Conservation (phyloP, 2,113 vertebrate species). For the Spea multiplicata region DNA sequence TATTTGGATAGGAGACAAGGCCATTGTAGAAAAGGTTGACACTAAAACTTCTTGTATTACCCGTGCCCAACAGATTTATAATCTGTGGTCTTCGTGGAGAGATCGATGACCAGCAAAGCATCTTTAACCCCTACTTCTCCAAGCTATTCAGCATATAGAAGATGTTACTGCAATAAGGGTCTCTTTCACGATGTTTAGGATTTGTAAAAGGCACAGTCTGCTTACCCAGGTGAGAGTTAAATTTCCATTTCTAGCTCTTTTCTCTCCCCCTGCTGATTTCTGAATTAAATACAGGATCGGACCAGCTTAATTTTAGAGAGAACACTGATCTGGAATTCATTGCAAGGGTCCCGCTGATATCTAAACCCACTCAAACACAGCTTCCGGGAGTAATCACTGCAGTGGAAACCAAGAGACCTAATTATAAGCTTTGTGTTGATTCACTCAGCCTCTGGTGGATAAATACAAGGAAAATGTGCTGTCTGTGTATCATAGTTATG, state of each 20-base stretch:
- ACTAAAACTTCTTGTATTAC: not conserved
- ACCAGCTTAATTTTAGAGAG: constrained; percentile 38
- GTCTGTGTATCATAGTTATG: constrained; percentile 7
- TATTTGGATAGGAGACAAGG: not conserved
- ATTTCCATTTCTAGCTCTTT: constrained; percentile 22
- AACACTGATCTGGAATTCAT: constrained; percentile 38
- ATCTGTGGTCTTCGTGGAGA: constrained; percentile 1
- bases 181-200: not conserved
- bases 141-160: not conserved
- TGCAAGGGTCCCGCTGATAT: constrained; percentile 40
- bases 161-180: not conserved
- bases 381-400: constrained; percentile 38
- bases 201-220: constrained; percentile 19
- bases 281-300: constrained; percentile 45
- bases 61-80: constrained; percentile 26
- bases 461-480: constrained; percentile 22
- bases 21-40: not conserved
- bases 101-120: constrained; percentile 9
- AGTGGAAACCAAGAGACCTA: constrained; percentile 47
- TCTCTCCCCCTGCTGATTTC: constrained; percentile 37
- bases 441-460: constrained; percentile 41
- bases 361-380: constrained; percentile 37
- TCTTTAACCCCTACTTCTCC: constrained; percentile 10
- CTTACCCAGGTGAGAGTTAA: constrained; percentile 33
- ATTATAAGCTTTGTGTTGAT: constrained; percentile 44